Evolutionary conservation across 2,888 invertebrate species (phyloP).

Genomic region (Ornithoptera alexandrae): DNA sequence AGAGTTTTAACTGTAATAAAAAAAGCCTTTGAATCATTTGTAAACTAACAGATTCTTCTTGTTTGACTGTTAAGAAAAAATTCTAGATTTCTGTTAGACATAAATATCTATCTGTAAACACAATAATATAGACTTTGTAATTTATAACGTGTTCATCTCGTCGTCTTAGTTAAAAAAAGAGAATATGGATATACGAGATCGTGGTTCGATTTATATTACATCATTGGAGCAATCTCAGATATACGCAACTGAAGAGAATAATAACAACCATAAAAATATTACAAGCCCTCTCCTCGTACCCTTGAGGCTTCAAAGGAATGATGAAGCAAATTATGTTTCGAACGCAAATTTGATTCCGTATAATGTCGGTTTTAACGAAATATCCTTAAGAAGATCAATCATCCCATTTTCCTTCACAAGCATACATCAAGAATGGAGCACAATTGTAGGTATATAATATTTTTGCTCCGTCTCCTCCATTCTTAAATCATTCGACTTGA

Average conservation of each 20-base stretch:
- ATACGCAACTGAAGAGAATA: constrained; percentile 4
- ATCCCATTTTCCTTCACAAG: constrained; percentile 15
- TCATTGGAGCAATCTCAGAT: no score
- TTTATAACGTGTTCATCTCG: no score
- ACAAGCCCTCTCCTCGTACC: constrained; percentile 14
- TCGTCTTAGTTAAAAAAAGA: no score
- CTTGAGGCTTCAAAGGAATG: constrained; percentile 19
- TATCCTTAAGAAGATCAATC: constrained; percentile 25
- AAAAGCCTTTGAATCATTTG: no score
- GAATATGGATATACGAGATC: no score
- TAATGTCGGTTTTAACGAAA: constrained; percentile 26
- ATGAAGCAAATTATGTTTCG: constrained; percentile 24
- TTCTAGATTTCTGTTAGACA: no score
- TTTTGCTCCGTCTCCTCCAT: constrained; percentile 13
- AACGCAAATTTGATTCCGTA: constrained; percentile 22
- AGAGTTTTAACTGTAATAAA: no score
- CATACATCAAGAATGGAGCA: constrained; percentile 22
- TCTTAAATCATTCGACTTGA: constrained; percentile 23
- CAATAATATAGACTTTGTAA: no score
- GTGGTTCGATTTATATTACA: no score
- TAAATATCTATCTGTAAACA: no score
- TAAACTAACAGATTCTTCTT: no score
- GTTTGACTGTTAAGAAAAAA: no score
- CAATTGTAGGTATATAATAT: constrained; percentile 14
- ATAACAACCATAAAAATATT: constrained; percentile 17